Base-by-base conservation (phyloP, 92 coral and sea anemone species). In the Epizoanthus illoricatus region DNA sequence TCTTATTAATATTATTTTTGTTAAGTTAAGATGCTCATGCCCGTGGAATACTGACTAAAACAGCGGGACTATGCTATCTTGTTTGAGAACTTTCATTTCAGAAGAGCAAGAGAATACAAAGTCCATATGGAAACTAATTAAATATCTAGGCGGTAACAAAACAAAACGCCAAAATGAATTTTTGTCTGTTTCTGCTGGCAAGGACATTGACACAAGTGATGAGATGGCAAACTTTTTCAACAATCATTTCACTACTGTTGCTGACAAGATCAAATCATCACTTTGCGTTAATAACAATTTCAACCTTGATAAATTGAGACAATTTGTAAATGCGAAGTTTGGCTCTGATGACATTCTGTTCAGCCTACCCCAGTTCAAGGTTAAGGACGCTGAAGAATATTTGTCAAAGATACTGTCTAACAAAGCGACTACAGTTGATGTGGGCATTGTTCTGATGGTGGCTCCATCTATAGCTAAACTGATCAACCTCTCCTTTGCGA, bases 401-500 rank as follows among this genome's bases (percentile, higher is more conserved):
- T 65, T 80, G 49, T 70, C 55, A 52, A 80, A 80, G 67, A 41
- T 80, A 41, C 42, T 73, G 65, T 45, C 73, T 24, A 79, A 79
- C 65, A 79, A 79, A 61, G 74, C 43, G 69, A 80, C 84, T 43
- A 61, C 75, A 80, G 23, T 80, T 80, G 84, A 60, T 18, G 69
- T 80, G 47, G 67, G 84, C 43, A 55, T 62, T 78, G 83, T 69
- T 58, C 83, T 78, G 3, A 21, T 76, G 83, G 24, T 76, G 15
- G 40, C 72, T 5, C 71, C 83, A 4, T 59, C 83, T 57, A 78
- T 78, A 78, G 72, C 83, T 23, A 78, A 78, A 69, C 69, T 78
- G 24, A 15, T 62, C 24, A 78, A 78, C 55, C 73, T 78, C 36
- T 59, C 57, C 67, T 55, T 78, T 78, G 61, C 18, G 43, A n/a